Percentiles rank a stretch among this genome's conserved stretches.
Evolutionary conservation across 2,113 vertebrate genomes (phyloP).

Genomic region (Megaptera novaeangliae): DNA sequence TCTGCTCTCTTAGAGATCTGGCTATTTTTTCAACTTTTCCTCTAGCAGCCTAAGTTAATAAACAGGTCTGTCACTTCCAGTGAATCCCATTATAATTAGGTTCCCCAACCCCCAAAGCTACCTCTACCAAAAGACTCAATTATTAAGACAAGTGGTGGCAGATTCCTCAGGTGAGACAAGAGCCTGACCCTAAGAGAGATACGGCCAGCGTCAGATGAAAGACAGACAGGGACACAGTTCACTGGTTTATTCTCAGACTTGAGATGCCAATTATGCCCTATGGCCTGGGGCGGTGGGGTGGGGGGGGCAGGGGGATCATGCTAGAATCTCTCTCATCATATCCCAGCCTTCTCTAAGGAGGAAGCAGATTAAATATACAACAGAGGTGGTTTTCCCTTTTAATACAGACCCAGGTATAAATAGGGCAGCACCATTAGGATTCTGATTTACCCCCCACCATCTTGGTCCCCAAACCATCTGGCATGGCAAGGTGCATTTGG

Average conservation of each 20-base stretch:
- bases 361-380: conserved; percentile 57
- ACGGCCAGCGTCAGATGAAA: not conserved
- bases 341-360: conserved; percentile 40
- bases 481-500: not conserved
- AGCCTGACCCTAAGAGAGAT: not conserved
- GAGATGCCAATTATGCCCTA: conserved; percentile 19
- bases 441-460: not conserved
- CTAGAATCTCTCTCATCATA: conserved; percentile 3
- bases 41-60: not conserved
- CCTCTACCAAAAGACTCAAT: not conserved
- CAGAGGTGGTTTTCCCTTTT: conserved; percentile 22
- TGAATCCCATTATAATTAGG: not conserved
- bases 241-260: conserved; percentile 63
- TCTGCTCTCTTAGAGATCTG: not conserved
- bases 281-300: not conserved
- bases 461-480: not conserved
- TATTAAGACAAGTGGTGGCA: not conserved
- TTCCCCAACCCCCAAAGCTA: not conserved
- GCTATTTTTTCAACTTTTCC: not conserved
- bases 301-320: not conserved
- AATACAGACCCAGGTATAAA: conserved; percentile 49
- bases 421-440: conserved; percentile 69
- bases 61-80: not conserved
- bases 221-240: conserved; percentile 48
- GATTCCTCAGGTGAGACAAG: not conserved